These are phyloP conservation scores for Carassius carassius DNA, from an alignment of 2,113 vertebrate genomes.

Conservation along the genomic window DNA sequence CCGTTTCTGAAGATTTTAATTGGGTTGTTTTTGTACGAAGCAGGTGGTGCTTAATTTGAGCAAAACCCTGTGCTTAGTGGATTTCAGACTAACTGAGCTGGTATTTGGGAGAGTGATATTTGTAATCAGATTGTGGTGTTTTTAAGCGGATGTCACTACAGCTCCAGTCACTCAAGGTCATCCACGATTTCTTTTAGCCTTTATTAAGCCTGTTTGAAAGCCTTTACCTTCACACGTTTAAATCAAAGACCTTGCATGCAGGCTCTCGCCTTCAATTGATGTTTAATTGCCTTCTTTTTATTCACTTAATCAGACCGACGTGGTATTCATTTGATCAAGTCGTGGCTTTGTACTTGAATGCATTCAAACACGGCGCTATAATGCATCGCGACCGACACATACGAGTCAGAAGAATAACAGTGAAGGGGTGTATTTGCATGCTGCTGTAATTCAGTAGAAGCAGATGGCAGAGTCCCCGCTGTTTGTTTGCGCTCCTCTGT, in stretches of 20 bases:
- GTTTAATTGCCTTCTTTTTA: not conserved
- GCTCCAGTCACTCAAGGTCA: slow-evolving; percentile 27
- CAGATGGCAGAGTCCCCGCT: slow-evolving; percentile 45
- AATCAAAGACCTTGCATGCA: not conserved
- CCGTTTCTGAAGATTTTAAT: slow-evolving; percentile 61
- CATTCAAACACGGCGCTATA: not conserved
- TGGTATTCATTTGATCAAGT: not conserved
- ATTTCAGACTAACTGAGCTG: slow-evolving; percentile 60
- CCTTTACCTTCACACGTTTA: not conserved
- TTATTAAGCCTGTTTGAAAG: not conserved
- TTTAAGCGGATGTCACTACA: not conserved
- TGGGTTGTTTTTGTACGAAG: slow-evolving; percentile 60
- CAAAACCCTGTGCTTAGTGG: slow-evolving; percentile 60
- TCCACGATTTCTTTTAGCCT: slow-evolving; percentile 22
- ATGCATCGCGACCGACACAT: not conserved
- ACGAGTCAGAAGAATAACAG: slow-evolving; percentile 23
- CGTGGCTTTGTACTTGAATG: not conserved
- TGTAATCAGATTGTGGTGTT: slow-evolving; percentile 21
- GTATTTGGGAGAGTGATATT: slow-evolving; percentile 49
- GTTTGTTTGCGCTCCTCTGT: slow-evolving; percentile 4
- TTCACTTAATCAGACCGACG: slow-evolving; percentile 8
- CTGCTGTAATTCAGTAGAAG: slow-evolving; percentile 28
- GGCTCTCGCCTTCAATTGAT: slow-evolving; percentile 4
- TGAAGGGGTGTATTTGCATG: slow-evolving; percentile 40
- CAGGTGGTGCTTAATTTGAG: slow-evolving; percentile 48